Base-by-base conservation (phyloP, 2,888 invertebrate species). In the Chydorus sphaericus region DNA sequence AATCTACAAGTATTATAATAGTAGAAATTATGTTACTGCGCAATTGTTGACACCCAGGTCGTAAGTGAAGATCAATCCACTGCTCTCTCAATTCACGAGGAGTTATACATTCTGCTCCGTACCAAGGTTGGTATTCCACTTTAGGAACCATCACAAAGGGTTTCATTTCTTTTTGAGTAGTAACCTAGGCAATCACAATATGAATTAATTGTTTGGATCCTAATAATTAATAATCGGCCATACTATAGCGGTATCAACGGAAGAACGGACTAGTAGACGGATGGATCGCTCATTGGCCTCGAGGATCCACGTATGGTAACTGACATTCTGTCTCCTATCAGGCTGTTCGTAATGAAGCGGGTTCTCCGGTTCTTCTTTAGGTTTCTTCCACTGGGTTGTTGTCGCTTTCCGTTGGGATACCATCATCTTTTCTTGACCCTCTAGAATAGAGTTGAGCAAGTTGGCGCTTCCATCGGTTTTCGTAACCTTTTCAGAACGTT, bases 61-160 rank as follows among this genome's bases (percentile, higher is more conserved):
- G 33, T 7, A 52, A n/a, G 26, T 37, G 23, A n/a, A 36, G 23
- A 23, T 31, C 31, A 11, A 52, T 52, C 52, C 52, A 52, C 26
- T 52, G 33, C 14, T 33, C 33, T 16, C 18, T 36, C 10, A 20
- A 20, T 33, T 52, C 52, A 7, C 33, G 23, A 2, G 52, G 36
- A 11, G 20, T 14, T 11, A 54, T 30, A 16, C 48, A 37, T 28
- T 59, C 60, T n/a, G 62, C 62, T 6, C 64, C 64, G 54, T 55
- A 62, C 56, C 62, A 62, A 8, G 62, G 61, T 48, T 63, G 63
- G 48, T 62, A 63, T 37, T 64, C 64, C n/a, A 62, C 29, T 44
- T 64, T 64, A 20, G 60, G 49, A 31, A 58, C 20, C 31, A 57
- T 48, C 14, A 28, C 29, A 18, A 57, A 54, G 3, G 48, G 20